These are phyloP conservation scores for Numida meleagris DNA, from an alignment of 2,113 vertebrate genomes.

Conservation along the genomic window DNA sequence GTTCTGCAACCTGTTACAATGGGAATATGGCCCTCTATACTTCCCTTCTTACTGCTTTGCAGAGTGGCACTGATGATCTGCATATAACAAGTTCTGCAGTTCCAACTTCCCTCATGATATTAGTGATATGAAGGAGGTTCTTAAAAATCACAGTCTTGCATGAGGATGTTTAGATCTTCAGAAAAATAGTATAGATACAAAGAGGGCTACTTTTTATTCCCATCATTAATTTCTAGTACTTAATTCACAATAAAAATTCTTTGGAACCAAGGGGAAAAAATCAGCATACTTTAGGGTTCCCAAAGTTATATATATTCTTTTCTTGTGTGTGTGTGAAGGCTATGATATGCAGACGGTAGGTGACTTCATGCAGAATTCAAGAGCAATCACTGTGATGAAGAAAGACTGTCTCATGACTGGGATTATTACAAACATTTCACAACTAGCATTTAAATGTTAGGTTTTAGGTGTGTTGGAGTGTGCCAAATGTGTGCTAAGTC, in stretches of 20 bases:
- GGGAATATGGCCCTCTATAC: not conserved
- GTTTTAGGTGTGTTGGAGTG: not conserved
- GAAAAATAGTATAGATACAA: not conserved
- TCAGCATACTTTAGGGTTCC: not conserved
- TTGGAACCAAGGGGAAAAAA: not conserved
- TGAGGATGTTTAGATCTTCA: slow-evolving; percentile 12
- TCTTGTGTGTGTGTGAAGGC: not conserved
- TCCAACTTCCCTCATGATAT: not conserved
- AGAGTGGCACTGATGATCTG: not conserved
- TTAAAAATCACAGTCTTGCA: not conserved
- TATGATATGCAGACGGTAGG: not conserved
- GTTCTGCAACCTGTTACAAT: not conserved
- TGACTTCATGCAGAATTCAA: not conserved
- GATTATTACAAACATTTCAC: not conserved
- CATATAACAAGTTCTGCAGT: not conserved
- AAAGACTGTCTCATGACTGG: not conserved
- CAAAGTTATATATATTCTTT: not conserved
- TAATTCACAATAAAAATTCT: not conserved
- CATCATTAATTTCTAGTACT: not conserved
- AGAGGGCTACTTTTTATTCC: not conserved
- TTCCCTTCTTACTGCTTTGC: not conserved
- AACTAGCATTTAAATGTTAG: not conserved
- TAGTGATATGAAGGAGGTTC: not conserved
- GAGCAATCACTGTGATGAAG: not conserved
- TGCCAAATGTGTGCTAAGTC: not conserved